phyloP scores from a whole-genome alignment of 2,888 invertebrate genomes.

The Callinectes sapidus region DNA sequence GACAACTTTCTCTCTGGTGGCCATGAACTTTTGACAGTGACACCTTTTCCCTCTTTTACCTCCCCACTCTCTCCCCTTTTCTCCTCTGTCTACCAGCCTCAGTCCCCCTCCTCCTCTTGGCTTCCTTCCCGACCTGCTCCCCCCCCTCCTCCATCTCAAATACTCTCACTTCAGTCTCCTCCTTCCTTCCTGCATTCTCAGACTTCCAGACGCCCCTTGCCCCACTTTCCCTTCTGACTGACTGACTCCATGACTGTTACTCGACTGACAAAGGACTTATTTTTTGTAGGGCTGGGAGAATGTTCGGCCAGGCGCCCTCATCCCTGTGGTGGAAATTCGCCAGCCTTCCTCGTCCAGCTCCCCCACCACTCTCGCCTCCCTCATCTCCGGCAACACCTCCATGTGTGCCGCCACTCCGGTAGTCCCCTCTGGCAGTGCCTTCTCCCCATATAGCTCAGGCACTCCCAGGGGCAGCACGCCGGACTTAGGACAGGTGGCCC shows the following conservation, averaged over 20 bases:
- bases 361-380: conserved; percentile 57
- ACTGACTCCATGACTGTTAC: conserved; percentile 27
- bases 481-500: conserved; percentile 55
- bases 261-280: conserved; percentile 70
- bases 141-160: not conserved
- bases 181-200: not conserved
- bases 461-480: conserved; percentile 59
- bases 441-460: conserved; percentile 53
- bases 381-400: conserved; percentile 50
- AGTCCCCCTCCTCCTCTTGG: not conserved
- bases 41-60: not conserved
- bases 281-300: conserved; percentile 70
- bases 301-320: conserved; percentile 68
- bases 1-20: conserved; percentile 2
- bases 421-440: conserved; percentile 55
- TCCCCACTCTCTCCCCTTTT: not conserved
- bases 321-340: conserved; percentile 70
- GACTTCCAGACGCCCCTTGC: not conserved
- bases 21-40: conserved; percentile 22
- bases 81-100: not conserved
- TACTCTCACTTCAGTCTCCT: not conserved
- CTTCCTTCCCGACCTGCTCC: not conserved
- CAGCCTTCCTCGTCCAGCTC: conserved; percentile 56
- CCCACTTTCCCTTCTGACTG: conserved; percentile 22
- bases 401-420: conserved; percentile 60